Evolutionary conservation across 2,888 invertebrate species (phyloP).

Genomic region (Eugnorisma glareosa): DNA sequence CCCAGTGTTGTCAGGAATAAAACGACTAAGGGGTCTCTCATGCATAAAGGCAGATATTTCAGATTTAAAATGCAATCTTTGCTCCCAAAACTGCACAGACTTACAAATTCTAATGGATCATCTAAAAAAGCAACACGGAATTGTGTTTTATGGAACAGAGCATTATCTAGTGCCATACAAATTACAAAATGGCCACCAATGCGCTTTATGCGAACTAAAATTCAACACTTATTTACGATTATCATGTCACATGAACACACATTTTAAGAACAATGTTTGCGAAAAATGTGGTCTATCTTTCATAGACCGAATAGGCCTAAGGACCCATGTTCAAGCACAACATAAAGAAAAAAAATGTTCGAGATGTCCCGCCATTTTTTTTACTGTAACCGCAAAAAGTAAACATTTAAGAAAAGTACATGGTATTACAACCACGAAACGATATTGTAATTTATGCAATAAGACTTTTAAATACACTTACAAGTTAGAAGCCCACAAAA

Average conservation of each 20-base stretch:
- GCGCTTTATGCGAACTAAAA: slow-evolving; percentile 69
- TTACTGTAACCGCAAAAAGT: slow-evolving; percentile 46
- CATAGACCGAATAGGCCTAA: slow-evolving; percentile 73
- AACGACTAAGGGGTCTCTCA: slow-evolving; percentile 69
- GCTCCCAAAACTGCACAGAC: slow-evolving; percentile 63
- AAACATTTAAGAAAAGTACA: slow-evolving; percentile 63
- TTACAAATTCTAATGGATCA: slow-evolving; percentile 71
- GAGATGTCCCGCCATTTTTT: slow-evolving; percentile 70
- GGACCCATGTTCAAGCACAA: slow-evolving; percentile 70
- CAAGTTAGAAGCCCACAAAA: slow-evolving; percentile 69
- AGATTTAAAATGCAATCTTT: slow-evolving; percentile 74
- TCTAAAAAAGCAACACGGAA: slow-evolving; percentile 68
- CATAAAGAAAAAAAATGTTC: slow-evolving; percentile 76
- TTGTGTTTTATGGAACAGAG: slow-evolving; percentile 66
- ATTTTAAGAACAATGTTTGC: slow-evolving; percentile 76
- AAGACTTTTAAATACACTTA: slow-evolving; percentile 72
- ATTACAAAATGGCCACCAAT: slow-evolving; percentile 69
- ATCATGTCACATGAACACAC: slow-evolving; percentile 76
- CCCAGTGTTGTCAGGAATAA: slow-evolving; percentile 62
- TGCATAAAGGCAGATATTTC: slow-evolving; percentile 78
- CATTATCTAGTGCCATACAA: slow-evolving; percentile 76
- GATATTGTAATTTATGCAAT: slow-evolving; percentile 68
- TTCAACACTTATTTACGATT: slow-evolving; percentile 73
- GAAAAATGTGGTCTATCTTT: slow-evolving; percentile 76
- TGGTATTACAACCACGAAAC: slow-evolving; percentile 45